Percentiles rank a stretch among this genome's conserved stretches.
phyloP scores from a whole-genome alignment of 2,797 vertebrate species.

The Characodon lateralis region DNA sequence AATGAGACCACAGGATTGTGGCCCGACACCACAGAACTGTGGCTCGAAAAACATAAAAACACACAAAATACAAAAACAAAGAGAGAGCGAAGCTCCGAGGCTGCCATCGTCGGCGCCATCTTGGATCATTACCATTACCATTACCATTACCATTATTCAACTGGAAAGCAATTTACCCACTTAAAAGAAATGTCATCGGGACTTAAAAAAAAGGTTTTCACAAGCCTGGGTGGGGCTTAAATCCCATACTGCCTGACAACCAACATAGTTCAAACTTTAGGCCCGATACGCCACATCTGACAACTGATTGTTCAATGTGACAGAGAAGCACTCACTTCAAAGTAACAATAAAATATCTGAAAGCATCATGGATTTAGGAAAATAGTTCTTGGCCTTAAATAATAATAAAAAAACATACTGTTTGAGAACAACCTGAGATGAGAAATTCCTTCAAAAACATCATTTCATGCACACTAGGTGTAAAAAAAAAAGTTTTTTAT shows the following conservation, averaged over 20 bases:
- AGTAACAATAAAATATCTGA: constrained; percentile 3
- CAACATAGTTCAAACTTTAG: not conserved
- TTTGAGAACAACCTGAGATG: not conserved
- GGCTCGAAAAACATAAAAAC: no score
- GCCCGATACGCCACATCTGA: constrained; percentile 1
- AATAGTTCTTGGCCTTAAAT: constrained; percentile 7
- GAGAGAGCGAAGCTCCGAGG: no score
- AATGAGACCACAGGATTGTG: no score
- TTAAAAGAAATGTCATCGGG: not conserved
- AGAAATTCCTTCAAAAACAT: constrained; percentile 25
- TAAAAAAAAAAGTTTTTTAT: constrained; percentile 9
- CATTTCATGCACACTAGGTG: constrained; percentile 3
- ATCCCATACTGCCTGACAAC: not conserved
- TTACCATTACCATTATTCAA: no score
- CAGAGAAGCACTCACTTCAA: constrained; percentile 19
- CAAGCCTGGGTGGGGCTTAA: not conserved
- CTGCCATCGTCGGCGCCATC: no score
- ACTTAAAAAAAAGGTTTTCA: not conserved
- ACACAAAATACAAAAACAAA: no score
- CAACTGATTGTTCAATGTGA: constrained; percentile 9
- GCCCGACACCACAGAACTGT: no score
- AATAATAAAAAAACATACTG: not conserved
- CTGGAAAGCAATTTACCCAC: not conserved
- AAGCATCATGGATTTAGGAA: not conserved
- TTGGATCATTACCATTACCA: no score